Conservation (phyloP, 2,113 vertebrate species). For the Symphodus melops region DNA sequence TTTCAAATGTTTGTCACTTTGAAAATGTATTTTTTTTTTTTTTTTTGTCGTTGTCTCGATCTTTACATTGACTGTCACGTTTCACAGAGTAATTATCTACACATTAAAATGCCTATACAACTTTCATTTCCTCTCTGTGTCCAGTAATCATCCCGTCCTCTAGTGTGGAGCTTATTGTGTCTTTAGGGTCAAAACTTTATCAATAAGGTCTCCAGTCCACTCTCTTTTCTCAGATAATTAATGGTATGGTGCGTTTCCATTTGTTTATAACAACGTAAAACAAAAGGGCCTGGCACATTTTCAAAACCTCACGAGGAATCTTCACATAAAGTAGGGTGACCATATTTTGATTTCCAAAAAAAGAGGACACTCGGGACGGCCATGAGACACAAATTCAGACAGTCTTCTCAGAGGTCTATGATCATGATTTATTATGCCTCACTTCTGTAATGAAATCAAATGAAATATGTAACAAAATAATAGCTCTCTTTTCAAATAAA, state of each 20-base stretch:
- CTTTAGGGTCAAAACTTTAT: constrained; percentile 13
- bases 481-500: too few relatives aligned
- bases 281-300: neutral
- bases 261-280: neutral
- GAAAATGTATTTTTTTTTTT: constrained; percentile 37
- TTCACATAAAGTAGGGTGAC: too few relatives aligned
- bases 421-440: too few relatives aligned
- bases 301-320: too few relatives aligned
- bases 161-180: neutral
- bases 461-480: too few relatives aligned
- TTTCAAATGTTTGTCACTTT: constrained; percentile 37
- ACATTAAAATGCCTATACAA: constrained; percentile 28
- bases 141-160: neutral
- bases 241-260: too few relatives aligned
- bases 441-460: too few relatives aligned
- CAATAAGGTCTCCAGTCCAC: neutral
- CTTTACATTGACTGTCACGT: neutral
- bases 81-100: constrained; percentile 38
- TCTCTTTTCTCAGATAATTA: too few relatives aligned
- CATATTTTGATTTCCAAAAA: too few relatives aligned
- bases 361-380: too few relatives aligned
- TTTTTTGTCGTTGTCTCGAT: constrained; percentile 15
- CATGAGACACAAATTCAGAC: too few relatives aligned
- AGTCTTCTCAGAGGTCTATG: too few relatives aligned
- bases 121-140: neutral